Percentiles rank a stretch among this genome's conserved stretches.
Evolutionary conservation across 1,140 invertebrate genomes (phyloP).

Genomic region (Musca vetustissima): DNA sequence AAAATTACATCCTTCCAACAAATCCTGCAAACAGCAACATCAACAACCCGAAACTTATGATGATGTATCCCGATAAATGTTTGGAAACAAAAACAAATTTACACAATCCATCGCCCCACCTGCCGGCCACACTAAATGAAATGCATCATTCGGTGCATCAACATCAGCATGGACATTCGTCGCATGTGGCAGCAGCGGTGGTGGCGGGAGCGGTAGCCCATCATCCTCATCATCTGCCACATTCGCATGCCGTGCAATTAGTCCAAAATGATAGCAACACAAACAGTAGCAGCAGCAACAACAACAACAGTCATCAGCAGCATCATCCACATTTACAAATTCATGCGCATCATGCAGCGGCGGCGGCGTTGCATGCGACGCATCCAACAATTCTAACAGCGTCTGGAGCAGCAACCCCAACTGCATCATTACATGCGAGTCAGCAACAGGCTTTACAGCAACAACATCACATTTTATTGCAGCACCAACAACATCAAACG

Average conservation of each 20-base stretch:
- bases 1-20: too few relatives aligned
- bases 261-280: too few relatives aligned
- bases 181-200: not conserved
- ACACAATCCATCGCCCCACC: conserved; percentile 13
- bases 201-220: too few relatives aligned
- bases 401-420: conserved; percentile 34
- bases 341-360: conserved; percentile 39
- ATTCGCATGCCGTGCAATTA: conserved; percentile 31
- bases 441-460: conserved; percentile 31
- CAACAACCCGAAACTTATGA: not conserved
- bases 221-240: conserved; percentile 44
- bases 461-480: conserved; percentile 18
- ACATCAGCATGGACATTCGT: not conserved
- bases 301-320: conserved; percentile 32
- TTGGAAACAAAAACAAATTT: conserved; percentile 25
- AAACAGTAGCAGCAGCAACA: conserved; percentile 34
- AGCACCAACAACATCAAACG: conserved; percentile 14
- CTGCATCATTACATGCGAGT: conserved; percentile 32
- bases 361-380: conserved; percentile 32
- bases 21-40: too few relatives aligned
- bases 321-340: conserved; percentile 38
- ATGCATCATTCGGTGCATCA: conserved; percentile 33
- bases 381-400: conserved; percentile 33
- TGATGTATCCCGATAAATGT: conserved; percentile 29
- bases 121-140: conserved; percentile 11